Base-by-base conservation (phyloP, 2,113 vertebrate genomes). In the Gopherus evgoodei region DNA sequence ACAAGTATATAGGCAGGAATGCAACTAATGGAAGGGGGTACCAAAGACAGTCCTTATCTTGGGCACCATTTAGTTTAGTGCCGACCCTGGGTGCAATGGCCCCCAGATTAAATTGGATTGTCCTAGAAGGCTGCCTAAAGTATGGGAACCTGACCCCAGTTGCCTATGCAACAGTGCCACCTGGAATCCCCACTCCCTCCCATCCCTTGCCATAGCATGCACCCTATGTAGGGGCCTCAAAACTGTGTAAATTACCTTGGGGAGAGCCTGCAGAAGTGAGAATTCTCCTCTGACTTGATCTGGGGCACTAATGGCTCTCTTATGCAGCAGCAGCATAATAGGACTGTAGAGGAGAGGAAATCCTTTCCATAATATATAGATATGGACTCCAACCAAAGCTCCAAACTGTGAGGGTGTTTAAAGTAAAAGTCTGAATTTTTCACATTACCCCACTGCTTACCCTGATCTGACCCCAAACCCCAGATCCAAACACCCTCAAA, bases 1-100 rank as follows among this genome's bases (percentile, higher is more conserved):
- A 11, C 79, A n/a, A 0, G 5, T 49, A 81, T 0, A 0, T 17
- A 2, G 0, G 5, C 42, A 35, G 8, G 4, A 16, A 82, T 91
- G 54, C 4, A 93, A 38, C 81, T 17, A 5, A 54, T 54, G 53
- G 53, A 54, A 8, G 21, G 53, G 52, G 53, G 8, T 54, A 21
- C 53, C 53, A 54, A 54, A 54, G 53, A 54, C 53, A 54, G 21
- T 54, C 53, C 53, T 54, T 21, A 22, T 21, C 21, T 22, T 7
- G 21, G 53, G 53, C 21, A 9, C 53, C 53, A 54, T 54, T 54
- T 54, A 54, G 53, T 54, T 54, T 54, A 54, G 53, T 8, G 21
- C 53, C 3, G 3, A 22, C 53, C 53, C 53, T 22, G 53, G 21
- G 21, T 54, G 53, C 53, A 54, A 54, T 54, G 53, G 53, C 21